Percentiles rank a stretch among this genome's conserved stretches.
phyloP scores from a whole-genome alignment of 2,113 vertebrate genomes.

The Dromas ardeola region DNA sequence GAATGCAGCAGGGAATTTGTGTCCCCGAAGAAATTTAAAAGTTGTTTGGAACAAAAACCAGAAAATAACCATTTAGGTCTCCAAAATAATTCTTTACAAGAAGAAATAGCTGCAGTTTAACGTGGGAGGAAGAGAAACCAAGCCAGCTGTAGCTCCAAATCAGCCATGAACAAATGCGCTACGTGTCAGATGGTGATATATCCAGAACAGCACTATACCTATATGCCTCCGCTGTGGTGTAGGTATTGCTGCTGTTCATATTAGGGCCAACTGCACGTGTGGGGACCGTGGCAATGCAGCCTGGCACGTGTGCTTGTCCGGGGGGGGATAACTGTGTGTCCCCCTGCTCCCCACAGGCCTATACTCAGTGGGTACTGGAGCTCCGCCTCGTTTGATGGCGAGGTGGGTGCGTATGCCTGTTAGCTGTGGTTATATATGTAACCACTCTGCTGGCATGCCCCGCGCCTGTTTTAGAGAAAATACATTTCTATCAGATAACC shows the following conservation, averaged over 20 bases:
- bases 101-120: neutral
- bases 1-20: neutral
- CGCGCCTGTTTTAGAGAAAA: neutral
- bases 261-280: neutral
- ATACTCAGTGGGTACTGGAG: neutral
- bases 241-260: neutral
- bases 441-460: neutral
- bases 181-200: neutral
- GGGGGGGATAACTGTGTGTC: fast-evolving
- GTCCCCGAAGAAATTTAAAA: neutral
- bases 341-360: neutral
- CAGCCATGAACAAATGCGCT: neutral
- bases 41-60: neutral
- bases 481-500: neutral
- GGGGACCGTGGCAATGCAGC: neutral
- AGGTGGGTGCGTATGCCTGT: fast-evolving
- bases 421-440: neutral
- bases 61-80: neutral
- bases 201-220: neutral
- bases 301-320: neutral
- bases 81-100: neutral
- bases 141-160: neutral
- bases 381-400: neutral
- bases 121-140: neutral
- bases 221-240: fast-evolving